Conservation (phyloP, 2,888 invertebrate species). For the Latheticus oryzae region DNA sequence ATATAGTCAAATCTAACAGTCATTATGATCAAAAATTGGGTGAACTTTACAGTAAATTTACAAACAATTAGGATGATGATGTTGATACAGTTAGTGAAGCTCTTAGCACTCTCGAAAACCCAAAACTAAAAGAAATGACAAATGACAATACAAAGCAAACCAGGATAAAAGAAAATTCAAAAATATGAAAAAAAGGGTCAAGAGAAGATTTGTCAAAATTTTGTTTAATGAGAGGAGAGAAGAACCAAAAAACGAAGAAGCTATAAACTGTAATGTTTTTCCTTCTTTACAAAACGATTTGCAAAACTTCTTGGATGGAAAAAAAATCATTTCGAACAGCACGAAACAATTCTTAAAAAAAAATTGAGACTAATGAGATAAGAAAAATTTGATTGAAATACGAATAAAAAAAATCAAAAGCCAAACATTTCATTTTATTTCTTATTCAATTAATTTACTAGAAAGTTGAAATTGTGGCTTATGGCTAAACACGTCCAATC, state of each 20-base stretch:
- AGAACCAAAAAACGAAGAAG: conserved; percentile 5
- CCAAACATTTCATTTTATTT: no score
- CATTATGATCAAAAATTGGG: conserved; percentile 22
- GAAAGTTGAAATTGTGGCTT: no score
- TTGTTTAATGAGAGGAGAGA: conserved; percentile 7
- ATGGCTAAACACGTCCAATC: no score
- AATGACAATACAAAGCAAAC: conserved; percentile 22
- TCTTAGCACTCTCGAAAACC: conserved; percentile 42
- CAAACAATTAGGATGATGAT: conserved; percentile 9
- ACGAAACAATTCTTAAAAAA: no score
- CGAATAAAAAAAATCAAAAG: no score
- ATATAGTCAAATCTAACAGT: no score
- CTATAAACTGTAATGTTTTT: conserved; percentile 41
- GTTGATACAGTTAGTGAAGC: conserved; percentile 33
- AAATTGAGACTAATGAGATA: no score
- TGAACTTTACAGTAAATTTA: conserved; percentile 9
- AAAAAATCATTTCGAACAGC: no score
- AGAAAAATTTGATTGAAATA: no score
- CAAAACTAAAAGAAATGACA: conserved; percentile 46
- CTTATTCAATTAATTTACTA: no score
- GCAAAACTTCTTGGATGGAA: conserved; percentile 37
- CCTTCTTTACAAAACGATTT: conserved; percentile 40
- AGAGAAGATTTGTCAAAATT: conserved; percentile 29
- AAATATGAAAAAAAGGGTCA: conserved; percentile 29
- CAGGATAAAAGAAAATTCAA: conserved; percentile 33